A percentile compares a stretch with the other conserved stretches of the same genome.
Conservation (phyloP, 2,113 vertebrate species). For the Gymnocephalus cernua region DNA sequence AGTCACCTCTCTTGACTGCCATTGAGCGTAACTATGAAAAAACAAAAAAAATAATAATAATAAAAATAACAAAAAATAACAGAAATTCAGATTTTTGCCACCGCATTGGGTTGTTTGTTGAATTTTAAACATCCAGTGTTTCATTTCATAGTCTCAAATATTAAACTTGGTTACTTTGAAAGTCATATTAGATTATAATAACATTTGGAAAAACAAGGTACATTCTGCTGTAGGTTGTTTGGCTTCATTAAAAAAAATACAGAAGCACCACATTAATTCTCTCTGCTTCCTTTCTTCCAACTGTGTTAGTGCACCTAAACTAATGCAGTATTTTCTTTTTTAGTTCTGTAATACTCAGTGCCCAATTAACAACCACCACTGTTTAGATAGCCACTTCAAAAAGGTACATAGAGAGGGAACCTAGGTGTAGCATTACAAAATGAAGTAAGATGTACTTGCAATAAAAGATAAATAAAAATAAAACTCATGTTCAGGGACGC, state of each 20-base stretch:
- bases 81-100: background rate
- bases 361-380: background rate
- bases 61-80: background rate
- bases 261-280: background rate
- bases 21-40: background rate
- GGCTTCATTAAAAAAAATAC: background rate
- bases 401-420: background rate
- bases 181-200: background rate
- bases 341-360: background rate
- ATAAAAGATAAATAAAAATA: background rate
- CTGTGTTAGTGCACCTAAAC: background rate
- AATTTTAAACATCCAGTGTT: background rate
- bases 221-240: background rate
- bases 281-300: background rate
- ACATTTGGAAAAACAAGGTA: background rate
- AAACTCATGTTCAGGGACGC: background rate
- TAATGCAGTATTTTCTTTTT: background rate
- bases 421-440: background rate
- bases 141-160: background rate
- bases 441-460: background rate
- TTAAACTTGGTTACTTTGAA: background rate
- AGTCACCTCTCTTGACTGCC: background rate
- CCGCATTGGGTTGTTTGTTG: background rate
- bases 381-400: slow-evolving; percentile 10
- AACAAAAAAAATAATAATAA: too few relatives aligned